Base-by-base conservation (phyloP, 2,113 vertebrate genomes). In the Aphelocoma coerulescens region DNA sequence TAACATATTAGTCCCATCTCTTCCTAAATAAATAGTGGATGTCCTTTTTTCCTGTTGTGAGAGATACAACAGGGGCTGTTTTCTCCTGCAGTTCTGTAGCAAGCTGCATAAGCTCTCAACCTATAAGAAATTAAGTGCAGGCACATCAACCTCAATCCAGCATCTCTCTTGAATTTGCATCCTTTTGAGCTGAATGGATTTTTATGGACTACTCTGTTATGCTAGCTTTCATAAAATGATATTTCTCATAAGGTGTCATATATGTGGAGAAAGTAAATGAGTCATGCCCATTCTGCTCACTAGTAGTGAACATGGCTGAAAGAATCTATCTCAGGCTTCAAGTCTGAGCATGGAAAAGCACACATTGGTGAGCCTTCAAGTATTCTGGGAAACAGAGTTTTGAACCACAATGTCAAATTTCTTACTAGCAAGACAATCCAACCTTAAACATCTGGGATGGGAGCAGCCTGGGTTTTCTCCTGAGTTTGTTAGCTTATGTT, bases 391-490 rank as follows among this genome's bases (percentile, higher is more conserved):
- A 77, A 23, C 3, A 41, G 22, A 32, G 21, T 37, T 78, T 58
- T 93, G 69, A 85, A 72, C 13, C 24, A n/a, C 0, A 0, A 87
- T 35, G 26, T 24, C 21, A 0, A 0, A 18, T 75, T 93, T 74
- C 27, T 86, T 23, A 20, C 30, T 37, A 57, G 8, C 26, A 72
- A 83, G 30, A 30, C 6, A 68, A 61, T 68, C 7, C 41, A 65
- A 11, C 13, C 16, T 49, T 68, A 83, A 91, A 59, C 6, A 13
- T 30, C 37, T 9, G 6, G 37, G 13, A 44, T n/a, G 8, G 12
- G 35, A 43, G 27, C 12, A 43, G 21, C 11, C 21, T 7, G 9
- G 7, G 27, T 55, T 72, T 73, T 39, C 5, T 62, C n/a, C 39
- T 32, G 13, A 14, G 4, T 68, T 85, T 79, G 59, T 55, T 27